Percentiles rank a stretch among this genome's conserved stretches.
These are phyloP conservation scores for Circaetus cinerascens DNA, from an alignment of 2,113 vertebrate genomes.

Conservation along the genomic window DNA sequence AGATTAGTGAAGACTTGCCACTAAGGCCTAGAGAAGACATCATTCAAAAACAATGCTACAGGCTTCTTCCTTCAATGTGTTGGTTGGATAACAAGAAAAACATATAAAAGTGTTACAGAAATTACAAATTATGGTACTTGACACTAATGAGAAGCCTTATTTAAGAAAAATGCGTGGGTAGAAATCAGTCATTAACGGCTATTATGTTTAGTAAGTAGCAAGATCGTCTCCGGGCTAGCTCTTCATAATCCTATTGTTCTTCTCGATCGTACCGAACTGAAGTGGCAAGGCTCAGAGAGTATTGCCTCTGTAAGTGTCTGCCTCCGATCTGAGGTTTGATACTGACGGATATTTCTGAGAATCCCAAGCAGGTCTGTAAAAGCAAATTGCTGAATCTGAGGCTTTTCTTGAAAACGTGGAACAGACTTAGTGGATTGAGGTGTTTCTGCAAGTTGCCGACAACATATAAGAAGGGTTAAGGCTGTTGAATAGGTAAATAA, in stretches of 20 bases:
- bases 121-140: not conserved
- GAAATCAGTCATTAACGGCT: not conserved
- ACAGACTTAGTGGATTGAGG: not conserved
- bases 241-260: not conserved
- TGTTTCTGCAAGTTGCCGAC: not conserved
- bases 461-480: not conserved
- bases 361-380: not conserved
- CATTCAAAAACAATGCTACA: not conserved
- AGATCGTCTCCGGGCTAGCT: not conserved
- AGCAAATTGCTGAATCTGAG: not conserved
- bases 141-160: not conserved
- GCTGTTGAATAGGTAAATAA: not conserved
- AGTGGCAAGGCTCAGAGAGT: not conserved
- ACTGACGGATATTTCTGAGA: not conserved
- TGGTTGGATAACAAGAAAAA: not conserved
- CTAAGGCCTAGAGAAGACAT: not conserved
- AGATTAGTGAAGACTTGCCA: not conserved
- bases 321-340: not conserved
- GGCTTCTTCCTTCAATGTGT: not conserved
- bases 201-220: not conserved
- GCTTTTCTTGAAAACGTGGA: not conserved
- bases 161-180: not conserved
- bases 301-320: not conserved
- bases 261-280: not conserved
- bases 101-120: not conserved